phyloP scores from a whole-genome alignment of 1,140 invertebrate genomes.

The Andricus grossulariae region DNA sequence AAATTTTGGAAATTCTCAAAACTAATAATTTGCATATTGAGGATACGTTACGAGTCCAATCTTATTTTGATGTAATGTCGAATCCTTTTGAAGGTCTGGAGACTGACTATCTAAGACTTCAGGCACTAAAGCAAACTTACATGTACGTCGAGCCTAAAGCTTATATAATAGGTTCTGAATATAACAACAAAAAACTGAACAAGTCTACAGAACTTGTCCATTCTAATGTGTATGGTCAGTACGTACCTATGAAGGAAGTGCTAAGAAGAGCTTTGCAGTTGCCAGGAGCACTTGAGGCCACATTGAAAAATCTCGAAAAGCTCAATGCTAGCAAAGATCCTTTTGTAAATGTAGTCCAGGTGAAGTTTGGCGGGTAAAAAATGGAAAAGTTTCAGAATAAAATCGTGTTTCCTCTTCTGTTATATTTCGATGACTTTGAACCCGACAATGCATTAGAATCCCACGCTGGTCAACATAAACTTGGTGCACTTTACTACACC shows the following conservation, averaged over 20 bases:
- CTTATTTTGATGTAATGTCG: background rate
- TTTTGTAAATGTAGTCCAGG: background rate
- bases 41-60: background rate
- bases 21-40: background rate
- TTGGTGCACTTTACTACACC: too few relatives aligned
- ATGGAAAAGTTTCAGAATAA: background rate
- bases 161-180: too few relatives aligned
- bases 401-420: background rate
- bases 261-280: too few relatives aligned
- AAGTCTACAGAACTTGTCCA: too few relatives aligned
- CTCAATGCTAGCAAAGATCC: background rate
- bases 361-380: background rate
- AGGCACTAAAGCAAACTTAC: constrained; percentile 19
- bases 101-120: constrained; percentile 31
- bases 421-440: background rate
- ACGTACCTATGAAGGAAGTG: background rate
- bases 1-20: background rate
- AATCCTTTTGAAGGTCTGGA: constrained; percentile 29
- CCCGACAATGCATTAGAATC: too few relatives aligned
- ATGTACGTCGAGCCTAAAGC: background rate
- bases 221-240: background rate
- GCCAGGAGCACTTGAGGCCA: too few relatives aligned
- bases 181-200: constrained; percentile 11
- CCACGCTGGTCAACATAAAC: too few relatives aligned
- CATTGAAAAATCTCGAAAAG: background rate